Conservation (phyloP, 2,113 vertebrate genomes). For the Petrocephalus zakoni region DNA sequence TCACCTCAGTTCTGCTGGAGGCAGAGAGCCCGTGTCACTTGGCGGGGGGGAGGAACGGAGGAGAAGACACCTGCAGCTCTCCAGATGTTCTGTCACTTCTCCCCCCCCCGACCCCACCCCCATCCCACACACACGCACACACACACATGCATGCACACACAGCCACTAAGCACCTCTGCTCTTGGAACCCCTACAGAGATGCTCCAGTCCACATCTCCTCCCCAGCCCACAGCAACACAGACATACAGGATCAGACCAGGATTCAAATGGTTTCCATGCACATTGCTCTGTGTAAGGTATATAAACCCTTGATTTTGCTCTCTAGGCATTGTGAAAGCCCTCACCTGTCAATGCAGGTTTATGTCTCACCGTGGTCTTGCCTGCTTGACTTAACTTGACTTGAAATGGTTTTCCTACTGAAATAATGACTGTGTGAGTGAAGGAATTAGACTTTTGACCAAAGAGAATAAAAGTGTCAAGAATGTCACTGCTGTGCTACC, state of each 20-base stretch:
- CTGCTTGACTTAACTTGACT: background rate
- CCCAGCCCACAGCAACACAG: background rate
- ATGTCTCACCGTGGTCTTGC: background rate
- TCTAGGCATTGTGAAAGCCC: background rate
- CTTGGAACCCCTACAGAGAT: background rate
- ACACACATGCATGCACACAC: background rate
- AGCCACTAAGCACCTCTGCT: background rate
- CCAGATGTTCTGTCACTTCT: conserved; percentile 69
- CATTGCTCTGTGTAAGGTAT: background rate
- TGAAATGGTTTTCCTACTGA: background rate
- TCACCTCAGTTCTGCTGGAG: conserved; percentile 45
- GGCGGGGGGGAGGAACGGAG: conserved; percentile 49
- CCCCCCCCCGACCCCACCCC: conserved; percentile 20
- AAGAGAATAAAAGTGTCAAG: background rate
- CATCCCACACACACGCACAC: conserved; percentile 9
- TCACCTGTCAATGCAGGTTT: background rate
- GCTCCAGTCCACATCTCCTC: conserved; percentile 19
- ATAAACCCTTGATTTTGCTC: background rate
- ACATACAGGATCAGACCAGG: conserved; percentile 27
- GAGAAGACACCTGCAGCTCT: conserved; percentile 62
- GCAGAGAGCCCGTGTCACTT: conserved; percentile 64
- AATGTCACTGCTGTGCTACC: background rate
- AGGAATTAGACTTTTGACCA: background rate
- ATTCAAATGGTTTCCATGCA: background rate
- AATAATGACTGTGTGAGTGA: background rate